Evolutionary conservation across 2,113 vertebrate species (phyloP), one percentile per base, ranked within the genome.

Genomic region (Siniperca chuatsi): DNA sequence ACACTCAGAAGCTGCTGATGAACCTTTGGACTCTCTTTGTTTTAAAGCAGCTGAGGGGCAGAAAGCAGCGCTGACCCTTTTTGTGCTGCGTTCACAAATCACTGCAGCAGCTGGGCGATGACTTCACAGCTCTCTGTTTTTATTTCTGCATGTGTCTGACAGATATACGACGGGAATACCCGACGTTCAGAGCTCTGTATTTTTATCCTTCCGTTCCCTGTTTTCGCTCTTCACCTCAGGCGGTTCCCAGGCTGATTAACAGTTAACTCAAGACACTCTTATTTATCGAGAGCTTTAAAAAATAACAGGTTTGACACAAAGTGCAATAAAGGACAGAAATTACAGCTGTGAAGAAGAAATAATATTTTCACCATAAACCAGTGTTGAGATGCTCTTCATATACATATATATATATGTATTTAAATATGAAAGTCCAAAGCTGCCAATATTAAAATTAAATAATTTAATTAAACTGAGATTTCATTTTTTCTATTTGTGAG

Each of bases 231-330:
- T 69, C 78, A 29, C 86, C 78, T 82, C 70, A 10, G 75, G 81
- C 35, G 0, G 57, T 81, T 89, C 81, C 35, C 81, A 67, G 52
- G 69, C n/a, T 66, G 66, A 84, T 73, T 65, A 52, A 61, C 50
- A 23, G 61, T 81, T 40, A 52, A 81, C 4, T 5, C 20, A 18
- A 50, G 12, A 54, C 57, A 42, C 44, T 21, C 44, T 61, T 50
- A 81, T 77, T 87, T 25, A 72, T 76, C 50, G 37, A 58, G 55
- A n/a, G 33, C 61, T 66, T 46, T 35, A 33, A 64, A 42, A 77
- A 64, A 12, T 52, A 48, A 74, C 55, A 7, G 48, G 42, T 74
- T 60, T 15, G 15, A 83, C 54, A 68, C 60, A 29, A 62, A 70
- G 29, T 25, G 29, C 20, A 15, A 42, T 21, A 71, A 77, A 83